Evolutionary conservation across 2,888 invertebrate species (phyloP).

Genomic region (Scaptomyza flava): DNA sequence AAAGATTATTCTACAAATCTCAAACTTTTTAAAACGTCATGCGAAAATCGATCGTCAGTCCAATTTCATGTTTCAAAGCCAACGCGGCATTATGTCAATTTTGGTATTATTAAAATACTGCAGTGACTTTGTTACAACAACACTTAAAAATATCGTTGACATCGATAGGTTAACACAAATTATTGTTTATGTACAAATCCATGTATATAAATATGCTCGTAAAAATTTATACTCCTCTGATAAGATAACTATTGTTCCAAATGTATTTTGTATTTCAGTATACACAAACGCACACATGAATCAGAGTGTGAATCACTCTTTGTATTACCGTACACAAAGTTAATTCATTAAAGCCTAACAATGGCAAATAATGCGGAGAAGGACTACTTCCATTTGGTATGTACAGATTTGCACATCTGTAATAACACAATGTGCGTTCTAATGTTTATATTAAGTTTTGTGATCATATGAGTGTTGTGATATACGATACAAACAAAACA

Average conservation of each 20-base stretch:
- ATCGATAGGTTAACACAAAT: slow-evolving; percentile 25
- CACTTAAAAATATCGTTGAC: slow-evolving; percentile 13
- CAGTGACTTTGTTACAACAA: no score
- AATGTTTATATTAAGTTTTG: not conserved
- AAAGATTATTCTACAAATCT: no score
- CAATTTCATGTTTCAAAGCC: slow-evolving; percentile 11
- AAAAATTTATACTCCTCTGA: slow-evolving; percentile 46
- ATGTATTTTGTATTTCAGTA: slow-evolving; percentile 45
- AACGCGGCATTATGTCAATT: no score
- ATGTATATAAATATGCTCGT: slow-evolving; percentile 33
- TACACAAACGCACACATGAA: slow-evolving; percentile 28
- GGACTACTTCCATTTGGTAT: slow-evolving; percentile 69
- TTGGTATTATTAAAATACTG: slow-evolving; percentile 19
- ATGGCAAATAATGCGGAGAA: slow-evolving; percentile 70
- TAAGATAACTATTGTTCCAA: slow-evolving; percentile 55
- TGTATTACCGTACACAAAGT: slow-evolving; percentile 33
- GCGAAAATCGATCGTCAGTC: not conserved
- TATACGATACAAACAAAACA: not conserved
- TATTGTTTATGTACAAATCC: slow-evolving; percentile 31
- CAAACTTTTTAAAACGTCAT: no score
- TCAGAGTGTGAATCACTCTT: slow-evolving; percentile 45
- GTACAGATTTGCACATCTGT: slow-evolving; percentile 45
- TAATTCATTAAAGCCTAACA: slow-evolving; percentile 22
- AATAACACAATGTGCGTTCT: slow-evolving; percentile 8
- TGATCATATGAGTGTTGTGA: not conserved